Conservation (phyloP, 2,113 vertebrate genomes). For the Phoenicopterus ruber region DNA sequence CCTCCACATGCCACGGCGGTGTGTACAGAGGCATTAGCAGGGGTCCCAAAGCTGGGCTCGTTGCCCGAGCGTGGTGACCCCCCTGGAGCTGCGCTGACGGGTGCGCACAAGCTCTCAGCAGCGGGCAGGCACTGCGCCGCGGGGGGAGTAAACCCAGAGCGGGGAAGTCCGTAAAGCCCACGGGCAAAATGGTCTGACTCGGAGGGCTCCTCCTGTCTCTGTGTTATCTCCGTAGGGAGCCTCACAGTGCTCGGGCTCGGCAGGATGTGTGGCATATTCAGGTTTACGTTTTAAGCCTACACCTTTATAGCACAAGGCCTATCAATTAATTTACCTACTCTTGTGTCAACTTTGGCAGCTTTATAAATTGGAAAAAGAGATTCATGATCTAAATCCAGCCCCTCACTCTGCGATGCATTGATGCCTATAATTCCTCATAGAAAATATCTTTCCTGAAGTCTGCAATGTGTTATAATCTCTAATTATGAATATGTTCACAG, state of each 20-base stretch:
- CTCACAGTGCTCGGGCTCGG: not conserved
- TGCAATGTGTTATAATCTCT: constrained; percentile 69
- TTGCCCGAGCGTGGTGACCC: accelerated
- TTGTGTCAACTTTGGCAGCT: constrained; percentile 52
- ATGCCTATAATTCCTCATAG: constrained; percentile 65
- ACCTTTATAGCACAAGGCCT: constrained; percentile 12
- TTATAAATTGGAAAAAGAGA: constrained; percentile 65
- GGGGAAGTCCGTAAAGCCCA: not conserved
- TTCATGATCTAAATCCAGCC: constrained; percentile 60
- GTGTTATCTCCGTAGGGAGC: not conserved
- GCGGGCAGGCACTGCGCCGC: too few species aligned
- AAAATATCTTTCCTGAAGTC: constrained; percentile 69
- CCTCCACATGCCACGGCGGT: accelerated
- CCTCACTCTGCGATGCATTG: constrained; percentile 21
- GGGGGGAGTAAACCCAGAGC: not conserved
- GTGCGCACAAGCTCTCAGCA: not conserved
- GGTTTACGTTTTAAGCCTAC: constrained; percentile 40
- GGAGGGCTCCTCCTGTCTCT: not conserved
- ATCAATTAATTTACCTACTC: constrained; percentile 62
- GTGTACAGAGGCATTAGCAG: not conserved
- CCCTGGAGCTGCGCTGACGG: not conserved
- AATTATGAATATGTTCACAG: constrained; percentile 70
- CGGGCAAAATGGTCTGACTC: not conserved
- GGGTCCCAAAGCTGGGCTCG: not conserved
- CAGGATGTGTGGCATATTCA: not conserved